phyloP scores from a whole-genome alignment of 2,888 invertebrate genomes.

The Hypomecis atomaria region DNA sequence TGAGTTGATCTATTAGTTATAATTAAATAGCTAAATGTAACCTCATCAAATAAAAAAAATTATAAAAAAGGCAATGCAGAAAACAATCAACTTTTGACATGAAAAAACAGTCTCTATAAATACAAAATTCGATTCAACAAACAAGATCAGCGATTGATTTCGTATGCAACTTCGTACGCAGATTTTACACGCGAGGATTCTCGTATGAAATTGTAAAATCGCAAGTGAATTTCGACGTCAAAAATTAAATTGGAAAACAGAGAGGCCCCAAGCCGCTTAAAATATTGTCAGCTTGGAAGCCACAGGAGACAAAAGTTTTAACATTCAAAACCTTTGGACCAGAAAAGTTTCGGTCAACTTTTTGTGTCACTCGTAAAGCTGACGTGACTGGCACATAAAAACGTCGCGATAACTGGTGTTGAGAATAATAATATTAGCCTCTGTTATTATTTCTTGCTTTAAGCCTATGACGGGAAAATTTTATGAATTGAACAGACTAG shows the following conservation, averaged over 20 bases:
- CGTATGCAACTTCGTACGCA: neutral
- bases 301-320: constrained; percentile 41
- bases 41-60: no score
- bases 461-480: neutral
- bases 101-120: no score
- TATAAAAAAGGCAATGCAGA: no score
- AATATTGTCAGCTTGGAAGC: constrained; percentile 35
- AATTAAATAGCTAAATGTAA: no score
- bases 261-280: constrained; percentile 30
- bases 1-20: no score
- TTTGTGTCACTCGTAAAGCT: constrained; percentile 30
- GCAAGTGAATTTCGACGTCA: constrained; percentile 23
- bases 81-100: no score
- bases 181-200: constrained; percentile 8
- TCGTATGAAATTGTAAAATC: constrained; percentile 10
- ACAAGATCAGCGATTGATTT: neutral
- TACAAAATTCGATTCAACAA: neutral
- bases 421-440: constrained; percentile 4
- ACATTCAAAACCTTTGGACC: constrained; percentile 37
- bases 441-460: neutral
- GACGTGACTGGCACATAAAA: constrained; percentile 30
- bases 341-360: constrained; percentile 36
- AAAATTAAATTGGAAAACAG: constrained; percentile 31
- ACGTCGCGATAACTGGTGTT: constrained; percentile 19
- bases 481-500: neutral